phyloP scores from a whole-genome alignment of 1,140 invertebrate species.

The Drosophila triauraria region DNA sequence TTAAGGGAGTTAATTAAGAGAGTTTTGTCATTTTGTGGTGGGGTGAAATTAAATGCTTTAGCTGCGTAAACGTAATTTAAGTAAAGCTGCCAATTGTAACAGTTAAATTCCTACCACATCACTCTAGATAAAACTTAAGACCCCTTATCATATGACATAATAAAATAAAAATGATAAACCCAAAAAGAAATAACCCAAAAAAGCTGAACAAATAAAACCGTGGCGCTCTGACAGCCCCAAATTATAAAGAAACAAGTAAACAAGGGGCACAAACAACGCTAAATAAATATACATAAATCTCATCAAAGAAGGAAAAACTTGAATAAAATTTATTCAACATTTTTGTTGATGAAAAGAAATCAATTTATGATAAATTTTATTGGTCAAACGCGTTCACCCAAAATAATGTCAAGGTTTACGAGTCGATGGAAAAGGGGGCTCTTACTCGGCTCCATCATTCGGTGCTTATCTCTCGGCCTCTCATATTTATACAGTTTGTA shows the following conservation, averaged over 20 bases:
- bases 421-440: not conserved
- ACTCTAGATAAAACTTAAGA: not conserved
- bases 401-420: conserved; percentile 47
- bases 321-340: conserved; percentile 31
- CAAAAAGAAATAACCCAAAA: not conserved
- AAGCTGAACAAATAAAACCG: conserved; percentile 6
- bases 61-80: not conserved
- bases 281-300: conserved; percentile 23
- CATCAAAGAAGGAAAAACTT: not conserved
- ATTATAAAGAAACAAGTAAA: conserved; percentile 3
- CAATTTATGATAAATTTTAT: conserved; percentile 32
- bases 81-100: not conserved
- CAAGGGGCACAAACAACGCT: conserved; percentile 4
- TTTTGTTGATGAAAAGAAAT: conserved; percentile 32
- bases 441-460: conserved; percentile 1
- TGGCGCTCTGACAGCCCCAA: not conserved
- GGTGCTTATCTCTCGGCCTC: conserved; percentile 19
- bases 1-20: not conserved
- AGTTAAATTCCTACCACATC: not conserved
- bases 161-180: not conserved
- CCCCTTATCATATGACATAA: conserved; percentile 4
- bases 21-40: not conserved
- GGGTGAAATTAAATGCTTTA: not conserved
- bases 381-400: conserved; percentile 30
- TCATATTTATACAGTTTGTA: conserved; percentile 35